Evolutionary conservation across 2,113 vertebrate species (phyloP).

Genomic region (Peromyscus polionotus): DNA sequence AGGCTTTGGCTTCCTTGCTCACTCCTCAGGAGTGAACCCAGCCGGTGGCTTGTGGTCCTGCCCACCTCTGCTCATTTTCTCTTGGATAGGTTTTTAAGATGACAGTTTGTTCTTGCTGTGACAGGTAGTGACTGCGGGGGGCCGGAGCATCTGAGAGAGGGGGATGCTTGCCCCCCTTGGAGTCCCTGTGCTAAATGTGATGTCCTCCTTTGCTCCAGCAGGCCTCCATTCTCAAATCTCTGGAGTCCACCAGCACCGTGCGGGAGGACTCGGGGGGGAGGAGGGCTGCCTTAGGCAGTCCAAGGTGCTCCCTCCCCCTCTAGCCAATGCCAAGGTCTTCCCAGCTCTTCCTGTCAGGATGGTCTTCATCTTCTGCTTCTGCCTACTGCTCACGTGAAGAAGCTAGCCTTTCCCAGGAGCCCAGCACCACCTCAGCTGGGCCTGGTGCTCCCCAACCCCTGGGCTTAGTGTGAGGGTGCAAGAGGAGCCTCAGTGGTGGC

Average conservation of each 20-base stretch:
- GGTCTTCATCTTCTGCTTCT: neutral
- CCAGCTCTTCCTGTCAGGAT: neutral
- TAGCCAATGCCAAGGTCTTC: conserved; percentile 65
- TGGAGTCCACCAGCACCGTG: conserved; percentile 67
- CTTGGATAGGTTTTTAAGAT: conserved; percentile 6
- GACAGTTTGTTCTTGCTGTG: neutral
- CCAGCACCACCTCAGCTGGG: neutral
- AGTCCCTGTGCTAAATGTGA: conserved; percentile 57
- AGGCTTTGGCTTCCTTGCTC: conserved; percentile 70
- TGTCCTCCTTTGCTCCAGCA: neutral
- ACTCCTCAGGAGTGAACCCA: conserved; percentile 40
- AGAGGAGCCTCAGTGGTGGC: neutral
- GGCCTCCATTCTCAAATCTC: conserved; percentile 47
- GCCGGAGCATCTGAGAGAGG: neutral
- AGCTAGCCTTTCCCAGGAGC: neutral
- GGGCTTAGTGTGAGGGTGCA: neutral
- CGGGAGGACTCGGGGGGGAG: conserved; percentile 74
- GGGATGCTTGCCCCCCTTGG: neutral
- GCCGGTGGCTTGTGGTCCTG: neutral
- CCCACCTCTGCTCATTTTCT: neutral
- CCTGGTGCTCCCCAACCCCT: conserved; percentile 4
- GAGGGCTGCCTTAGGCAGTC: conserved; percentile 77
- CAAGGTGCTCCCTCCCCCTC: conserved; percentile 82
- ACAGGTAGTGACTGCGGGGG: neutral
- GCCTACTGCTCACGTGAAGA: conserved; percentile 17